Evolutionary conservation across 2,797 vertebrate species (phyloP).

Genomic region (Ceryle rudis): DNA sequence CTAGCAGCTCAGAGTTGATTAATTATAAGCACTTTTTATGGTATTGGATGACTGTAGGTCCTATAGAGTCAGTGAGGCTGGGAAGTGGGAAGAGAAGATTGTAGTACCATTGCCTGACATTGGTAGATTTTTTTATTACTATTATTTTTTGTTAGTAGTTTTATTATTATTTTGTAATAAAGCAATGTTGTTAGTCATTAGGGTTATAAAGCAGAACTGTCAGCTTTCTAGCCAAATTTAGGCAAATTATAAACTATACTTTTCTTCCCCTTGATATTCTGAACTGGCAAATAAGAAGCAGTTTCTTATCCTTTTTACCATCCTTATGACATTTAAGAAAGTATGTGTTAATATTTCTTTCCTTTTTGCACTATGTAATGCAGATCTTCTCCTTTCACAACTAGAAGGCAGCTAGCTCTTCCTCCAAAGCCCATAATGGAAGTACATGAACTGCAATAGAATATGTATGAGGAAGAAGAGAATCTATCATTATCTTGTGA

Average conservation of each 20-base stretch:
- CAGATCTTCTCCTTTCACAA: background rate
- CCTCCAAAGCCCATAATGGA: background rate
- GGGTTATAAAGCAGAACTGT: background rate
- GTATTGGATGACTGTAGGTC: background rate
- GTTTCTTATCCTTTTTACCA: background rate
- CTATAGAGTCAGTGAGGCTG: background rate
- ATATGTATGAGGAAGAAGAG: constrained; percentile 41
- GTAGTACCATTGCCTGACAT: background rate
- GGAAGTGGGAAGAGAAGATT: background rate
- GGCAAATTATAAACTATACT: background rate
- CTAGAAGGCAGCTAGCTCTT: background rate
- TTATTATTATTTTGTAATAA: background rate
- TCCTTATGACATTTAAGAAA: background rate
- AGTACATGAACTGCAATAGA: background rate
- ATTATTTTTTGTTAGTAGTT: background rate
- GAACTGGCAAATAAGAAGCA: background rate
- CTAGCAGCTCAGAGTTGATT: background rate
- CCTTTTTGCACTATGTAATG: background rate
- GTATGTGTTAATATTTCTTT: background rate
- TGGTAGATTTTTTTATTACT: too few species aligned
- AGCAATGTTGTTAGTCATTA: background rate
- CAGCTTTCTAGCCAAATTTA: background rate
- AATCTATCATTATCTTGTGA: constrained; percentile 51
- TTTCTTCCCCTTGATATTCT: background rate
- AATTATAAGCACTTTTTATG: background rate